A percentile compares a stretch with the other conserved stretches of the same genome.
phyloP scores from a whole-genome alignment of 2,888 invertebrate species.

The Ormyrus nitidulus region DNA sequence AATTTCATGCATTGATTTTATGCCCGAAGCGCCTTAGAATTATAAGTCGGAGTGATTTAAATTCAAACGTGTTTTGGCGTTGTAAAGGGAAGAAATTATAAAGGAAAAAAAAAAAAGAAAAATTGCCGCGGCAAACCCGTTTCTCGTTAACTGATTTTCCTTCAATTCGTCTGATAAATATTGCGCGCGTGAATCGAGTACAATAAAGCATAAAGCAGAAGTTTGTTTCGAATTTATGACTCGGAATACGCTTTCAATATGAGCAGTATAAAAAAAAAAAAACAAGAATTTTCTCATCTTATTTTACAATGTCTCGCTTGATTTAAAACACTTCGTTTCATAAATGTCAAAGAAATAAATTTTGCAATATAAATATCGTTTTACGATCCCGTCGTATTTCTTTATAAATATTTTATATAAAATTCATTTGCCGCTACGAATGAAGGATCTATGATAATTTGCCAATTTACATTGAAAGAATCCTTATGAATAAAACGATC shows the following conservation, averaged over 20 bases:
- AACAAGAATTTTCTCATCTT: not conserved
- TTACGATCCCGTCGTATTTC: not conserved
- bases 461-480: no score
- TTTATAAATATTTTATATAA: no score
- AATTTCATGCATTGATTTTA: constrained; percentile 28
- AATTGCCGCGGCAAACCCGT: not conserved
- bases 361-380: no score
- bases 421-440: no score
- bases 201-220: no score
- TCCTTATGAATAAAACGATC: no score
- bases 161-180: not conserved
- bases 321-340: no score
- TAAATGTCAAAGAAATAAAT: no score
- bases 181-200: no score
- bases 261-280: not conserved
- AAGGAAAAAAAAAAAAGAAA: not conserved
- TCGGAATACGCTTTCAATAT: not conserved
- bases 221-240: not conserved
- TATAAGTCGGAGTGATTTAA: constrained; percentile 21
- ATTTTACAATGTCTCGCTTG: no score
- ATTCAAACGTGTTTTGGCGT: constrained; percentile 20
- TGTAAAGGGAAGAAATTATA: not conserved
- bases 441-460: no score
- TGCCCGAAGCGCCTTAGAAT: constrained; percentile 17
- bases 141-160: constrained; percentile 2